A percentile compares a stretch with the other conserved stretches of the same genome.
Conservation (phyloP, 2,113 vertebrate genomes). For the Mormoops blainvillei region DNA sequence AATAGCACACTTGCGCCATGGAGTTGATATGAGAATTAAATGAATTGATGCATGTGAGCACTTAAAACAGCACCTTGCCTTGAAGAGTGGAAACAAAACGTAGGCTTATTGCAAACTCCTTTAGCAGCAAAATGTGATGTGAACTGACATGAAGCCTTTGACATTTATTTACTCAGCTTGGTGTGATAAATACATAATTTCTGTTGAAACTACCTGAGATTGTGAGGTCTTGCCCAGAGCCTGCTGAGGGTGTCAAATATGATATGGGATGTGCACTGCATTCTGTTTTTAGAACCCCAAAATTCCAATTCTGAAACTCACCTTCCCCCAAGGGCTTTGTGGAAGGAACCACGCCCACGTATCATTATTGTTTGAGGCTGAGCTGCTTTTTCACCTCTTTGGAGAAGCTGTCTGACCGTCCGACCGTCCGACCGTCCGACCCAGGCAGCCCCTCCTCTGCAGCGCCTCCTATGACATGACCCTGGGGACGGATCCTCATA, state of each 20-base stretch:
- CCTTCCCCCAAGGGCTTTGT: background rate
- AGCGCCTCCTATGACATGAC: background rate
- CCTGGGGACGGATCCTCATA: background rate
- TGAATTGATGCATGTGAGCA: background rate
- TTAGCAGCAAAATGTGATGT: background rate
- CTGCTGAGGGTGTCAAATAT: background rate
- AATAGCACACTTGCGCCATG: background rate
- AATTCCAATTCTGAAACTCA: background rate
- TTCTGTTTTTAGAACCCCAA: background rate
- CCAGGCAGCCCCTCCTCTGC: fast-evolving
- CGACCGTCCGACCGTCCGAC: fast-evolving
- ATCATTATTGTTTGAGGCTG: background rate
- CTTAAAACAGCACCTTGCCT: background rate
- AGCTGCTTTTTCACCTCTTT: background rate
- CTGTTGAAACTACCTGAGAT: background rate
- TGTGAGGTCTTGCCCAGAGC: background rate
- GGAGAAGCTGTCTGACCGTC: background rate
- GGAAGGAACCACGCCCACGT: fast-evolving
- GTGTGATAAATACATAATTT: background rate
- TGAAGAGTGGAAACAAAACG: background rate
- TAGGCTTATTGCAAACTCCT: background rate
- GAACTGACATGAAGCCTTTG: background rate
- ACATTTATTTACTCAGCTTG: background rate
- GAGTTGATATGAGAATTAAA: background rate
- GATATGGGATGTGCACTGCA: too few relatives aligned